These are phyloP conservation scores for Bergia puertoricense DNA, from an alignment of 92 coral and sea anemone genomes.

Conservation along the genomic window DNA sequence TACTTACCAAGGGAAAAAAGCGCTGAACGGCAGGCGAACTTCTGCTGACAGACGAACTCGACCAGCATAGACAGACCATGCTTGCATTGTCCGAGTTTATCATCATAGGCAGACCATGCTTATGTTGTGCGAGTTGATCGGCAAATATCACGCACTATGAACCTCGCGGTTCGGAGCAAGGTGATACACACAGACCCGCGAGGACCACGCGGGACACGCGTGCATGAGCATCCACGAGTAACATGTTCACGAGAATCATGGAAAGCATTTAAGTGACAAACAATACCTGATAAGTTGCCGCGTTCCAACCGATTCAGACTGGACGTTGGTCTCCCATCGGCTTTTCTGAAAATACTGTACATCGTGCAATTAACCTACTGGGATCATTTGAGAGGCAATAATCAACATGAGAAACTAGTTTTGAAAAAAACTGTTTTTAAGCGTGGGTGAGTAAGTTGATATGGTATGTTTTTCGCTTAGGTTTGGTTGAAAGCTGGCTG, in stretches of 20 bases:
- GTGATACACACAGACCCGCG: neutral
- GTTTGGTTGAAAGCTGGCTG: too few relatives aligned
- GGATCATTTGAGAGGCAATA: too few relatives aligned
- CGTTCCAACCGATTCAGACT: too few relatives aligned
- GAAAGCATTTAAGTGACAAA: too few relatives aligned
- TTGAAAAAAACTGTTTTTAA: too few relatives aligned
- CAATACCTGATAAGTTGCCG: too few relatives aligned
- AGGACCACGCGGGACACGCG: neutral
- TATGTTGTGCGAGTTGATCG: constrained; percentile 1
- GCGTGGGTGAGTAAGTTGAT: too few relatives aligned
- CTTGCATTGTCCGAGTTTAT: neutral
- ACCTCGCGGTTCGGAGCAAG: neutral
- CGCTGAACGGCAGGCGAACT: neutral
- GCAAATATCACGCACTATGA: neutral
- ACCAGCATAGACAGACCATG: neutral
- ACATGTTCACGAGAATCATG: neutral
- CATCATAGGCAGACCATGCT: neutral
- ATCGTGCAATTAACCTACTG: too few relatives aligned
- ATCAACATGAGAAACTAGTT: too few relatives aligned
- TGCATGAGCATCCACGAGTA: neutral
- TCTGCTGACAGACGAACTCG: neutral
- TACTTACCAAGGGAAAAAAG: neutral
- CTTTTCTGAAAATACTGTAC: too few relatives aligned
- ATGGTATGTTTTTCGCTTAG: too few relatives aligned
- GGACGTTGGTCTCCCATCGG: too few relatives aligned